Evolutionary conservation across 2,113 vertebrate species (phyloP), one percentile per base, ranked within the genome.

Genomic region (Fregata magnificens): DNA sequence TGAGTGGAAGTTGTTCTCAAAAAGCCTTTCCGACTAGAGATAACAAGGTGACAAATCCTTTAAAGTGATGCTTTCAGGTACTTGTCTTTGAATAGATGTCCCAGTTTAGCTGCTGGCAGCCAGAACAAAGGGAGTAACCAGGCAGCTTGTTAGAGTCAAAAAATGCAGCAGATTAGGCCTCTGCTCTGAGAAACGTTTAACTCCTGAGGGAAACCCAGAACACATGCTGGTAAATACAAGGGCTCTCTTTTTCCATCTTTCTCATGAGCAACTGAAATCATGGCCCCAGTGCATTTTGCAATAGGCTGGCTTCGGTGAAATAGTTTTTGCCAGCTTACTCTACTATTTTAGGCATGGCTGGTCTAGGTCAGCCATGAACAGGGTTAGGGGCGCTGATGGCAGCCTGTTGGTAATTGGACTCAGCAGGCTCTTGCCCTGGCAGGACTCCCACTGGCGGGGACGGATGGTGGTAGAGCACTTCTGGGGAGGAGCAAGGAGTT

Each of bases 21-120:
- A 91, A 87, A 52, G 20, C 67, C 28, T 88, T 92, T 94, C 82
- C 81, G 45, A 82, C 16, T 24, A 32, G 70, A 91, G 83, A 97
- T 87, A 97, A 85, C n/a, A 76, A 92, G 61, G 81, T 95, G 94
- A 82, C 52, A 82, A 94, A 77, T 79, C 73, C 36, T 95, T 86
- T 38, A 72, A 84, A 95, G 45, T n/a, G 66, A 91, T 84, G 44
- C 61, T 86, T 95, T 94, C 70, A 89, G 93, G 73, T 95, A 72
- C 81, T 79, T 47, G 61, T 74, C 77, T 89, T 82, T 52, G 16
- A 87, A 72, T 52, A 93, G 52, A 89, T 34, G 53, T 72, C 89
- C 70, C 53, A 53, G 58, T 94, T 93, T 94, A 94, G 80, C 73
- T 94, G 81, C 65, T 89, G 86, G 76, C 83, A 87, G 45, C n/a